phyloP scores from a whole-genome alignment of 2,113 vertebrate genomes.

The Heteronetta atricapilla region DNA sequence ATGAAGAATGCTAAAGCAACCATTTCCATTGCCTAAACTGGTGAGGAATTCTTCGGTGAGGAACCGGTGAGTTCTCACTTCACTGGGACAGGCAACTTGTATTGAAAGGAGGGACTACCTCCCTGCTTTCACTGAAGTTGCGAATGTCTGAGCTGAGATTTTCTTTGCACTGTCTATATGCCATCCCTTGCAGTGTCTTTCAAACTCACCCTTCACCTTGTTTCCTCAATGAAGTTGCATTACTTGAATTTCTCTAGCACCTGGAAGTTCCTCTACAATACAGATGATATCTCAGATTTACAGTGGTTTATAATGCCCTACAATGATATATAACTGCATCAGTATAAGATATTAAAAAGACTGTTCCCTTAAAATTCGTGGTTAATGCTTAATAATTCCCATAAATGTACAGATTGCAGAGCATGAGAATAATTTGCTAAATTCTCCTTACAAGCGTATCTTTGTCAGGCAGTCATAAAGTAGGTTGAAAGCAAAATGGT shows the following conservation, averaged over 20 bases:
- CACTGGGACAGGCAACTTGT: not conserved
- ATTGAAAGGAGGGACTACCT: not conserved
- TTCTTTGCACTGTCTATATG: not conserved
- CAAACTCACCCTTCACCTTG: not conserved
- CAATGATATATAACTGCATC: not conserved
- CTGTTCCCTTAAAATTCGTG: not conserved
- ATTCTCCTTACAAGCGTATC: constrained; percentile 33
- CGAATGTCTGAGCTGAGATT: not conserved
- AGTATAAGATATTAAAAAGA: not conserved
- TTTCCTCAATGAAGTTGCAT: not conserved
- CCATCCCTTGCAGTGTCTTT: not conserved
- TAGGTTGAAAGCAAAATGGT: constrained; percentile 53
- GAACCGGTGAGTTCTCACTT: not conserved
- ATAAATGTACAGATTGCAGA: constrained; percentile 17
- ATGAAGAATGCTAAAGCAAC: not conserved
- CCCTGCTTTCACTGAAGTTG: not conserved
- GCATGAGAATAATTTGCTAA: constrained; percentile 26
- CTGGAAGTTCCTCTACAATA: not conserved
- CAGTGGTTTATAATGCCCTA: not conserved
- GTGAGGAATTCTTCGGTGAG: not conserved
- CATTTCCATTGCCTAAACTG: not conserved
- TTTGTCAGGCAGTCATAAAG: constrained; percentile 51
- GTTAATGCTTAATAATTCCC: constrained; percentile 39
- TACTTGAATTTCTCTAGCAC: not conserved
- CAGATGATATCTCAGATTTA: not conserved